Evolutionary conservation across 2,797 vertebrate genomes (phyloP), one percentile per base, ranked within the genome.

Genomic region (Pipistrellus nathusii): DNA sequence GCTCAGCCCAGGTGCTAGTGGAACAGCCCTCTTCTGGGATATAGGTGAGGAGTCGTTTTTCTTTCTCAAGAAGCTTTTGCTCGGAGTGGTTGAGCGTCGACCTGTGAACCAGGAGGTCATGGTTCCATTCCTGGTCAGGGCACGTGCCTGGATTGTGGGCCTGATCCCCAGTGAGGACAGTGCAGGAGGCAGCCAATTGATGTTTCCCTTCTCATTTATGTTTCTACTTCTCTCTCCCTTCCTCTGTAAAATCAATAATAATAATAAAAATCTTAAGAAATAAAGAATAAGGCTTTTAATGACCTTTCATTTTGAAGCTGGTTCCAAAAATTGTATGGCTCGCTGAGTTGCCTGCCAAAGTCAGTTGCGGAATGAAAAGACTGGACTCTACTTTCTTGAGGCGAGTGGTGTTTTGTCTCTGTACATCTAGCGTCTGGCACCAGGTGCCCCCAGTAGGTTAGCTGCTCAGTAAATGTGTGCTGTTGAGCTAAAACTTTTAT

Each of bases 381-480:
- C 35, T 25, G 9, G 1, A 0, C 27, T 30, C 27, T 62, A 14
- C 10, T n/a, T 73, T 77, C n/a, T 41, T 1, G 0, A 14, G 23
- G 32, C 0, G 4, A 27, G 17, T 0, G 2, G 13, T 7, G 0
- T 10, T 66, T 30, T 5, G 6, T 72, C 53, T 81, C 21, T 32
- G 21, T 85, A 2, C 15, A 5, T 73, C 12, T 6, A 18, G 38
- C 0, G 11, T 76, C 44, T 78, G 57, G 11, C 15, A 6, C 46
- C 27, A 9, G 27, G 38, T 18, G 3, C 2, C 8, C 30, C 5
- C 0, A 4, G 55, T 32, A 48, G 69, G 53, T 35, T 38, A 51
- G 69, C 41, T 41, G 6, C n/a, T 48, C 5, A 5, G 5, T 27
- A 11, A 30, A 11, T 30, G 44, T 21, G 46, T 30, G 10, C 15